Evolutionary conservation across 2,113 vertebrate species (phyloP), one percentile per base, ranked within the genome.

Genomic region (Oncorhynchus keta): DNA sequence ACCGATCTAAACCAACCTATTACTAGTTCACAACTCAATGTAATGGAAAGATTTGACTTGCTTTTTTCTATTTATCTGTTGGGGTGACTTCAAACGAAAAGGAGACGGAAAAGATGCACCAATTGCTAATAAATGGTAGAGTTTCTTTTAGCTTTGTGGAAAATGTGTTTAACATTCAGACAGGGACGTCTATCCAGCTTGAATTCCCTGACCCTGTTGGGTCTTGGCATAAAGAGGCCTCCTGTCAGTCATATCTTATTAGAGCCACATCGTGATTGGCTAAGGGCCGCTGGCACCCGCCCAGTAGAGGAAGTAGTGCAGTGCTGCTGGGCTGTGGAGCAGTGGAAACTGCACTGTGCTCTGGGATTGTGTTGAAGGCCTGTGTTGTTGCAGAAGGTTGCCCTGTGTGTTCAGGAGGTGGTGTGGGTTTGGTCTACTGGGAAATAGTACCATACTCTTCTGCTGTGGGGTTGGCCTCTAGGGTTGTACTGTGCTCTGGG

Each of bases 91-190:
- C 18, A 68, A 18, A 68, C 8, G 30, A n/a, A 68, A 68, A 68
- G 18, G 18, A 14, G 6, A 57, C 20, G n/a, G 59, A 62, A n/a
- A 62, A 62, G n/a, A 22, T 22, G 59, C 59, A 62, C 76, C 72
- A 75, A 84, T 76, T 71, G 76, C 78, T 83, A 83, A 83, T 75
- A 80, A 69, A 74, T 79, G 70, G 75, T 72, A 77, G 51, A 65
- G 75, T 80, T 78, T 76, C 72, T 80, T 78, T 78, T 32, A 78
- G 76, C 76, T 78, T 78, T 75, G 72, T 75, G 78, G 80, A 74
- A 80, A 84, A 80, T 80, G 75, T 72, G 79, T 81, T 78, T 75
- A 75, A 80, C 75, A 78, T 80, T 70, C 61, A 77, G 30, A 22
- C 74, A 48, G 68, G 39, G 26, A 74, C 32, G 78, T 76, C 69